phyloP scores from a whole-genome alignment of 2,888 invertebrate genomes.

The Leptinotarsa peninsularis region DNA sequence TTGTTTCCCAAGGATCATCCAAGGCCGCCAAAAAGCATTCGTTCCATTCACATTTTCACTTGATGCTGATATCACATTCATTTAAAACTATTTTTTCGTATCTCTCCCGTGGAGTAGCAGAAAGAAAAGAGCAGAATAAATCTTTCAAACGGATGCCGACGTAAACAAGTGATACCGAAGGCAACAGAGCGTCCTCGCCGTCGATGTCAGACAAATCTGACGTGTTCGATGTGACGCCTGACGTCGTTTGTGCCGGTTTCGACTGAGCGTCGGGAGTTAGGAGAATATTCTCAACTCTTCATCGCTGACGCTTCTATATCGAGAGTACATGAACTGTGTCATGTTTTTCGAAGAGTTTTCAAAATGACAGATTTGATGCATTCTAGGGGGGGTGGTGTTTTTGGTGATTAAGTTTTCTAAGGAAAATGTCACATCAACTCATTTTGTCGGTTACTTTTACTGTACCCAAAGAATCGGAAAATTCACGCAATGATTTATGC shows the following conservation, averaged over 20 bases:
- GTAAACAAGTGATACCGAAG: slow-evolving; percentile 58
- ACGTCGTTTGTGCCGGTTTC: slow-evolving; percentile 44
- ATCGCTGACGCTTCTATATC: slow-evolving; percentile 3
- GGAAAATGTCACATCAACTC: no score
- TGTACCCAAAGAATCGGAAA: no score
- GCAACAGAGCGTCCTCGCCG: slow-evolving; percentile 51
- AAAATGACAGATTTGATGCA: background rate
- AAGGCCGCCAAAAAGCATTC: no score
- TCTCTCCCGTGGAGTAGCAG: no score
- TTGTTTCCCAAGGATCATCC: no score
- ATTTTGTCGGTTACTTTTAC: no score
- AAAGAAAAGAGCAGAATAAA: slow-evolving; percentile 46
- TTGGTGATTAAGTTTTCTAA: no score
- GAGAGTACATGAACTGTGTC: slow-evolving; percentile 18
- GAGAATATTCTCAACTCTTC: slow-evolving; percentile 40
- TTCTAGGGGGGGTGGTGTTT: background rate
- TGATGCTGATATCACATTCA: no score
- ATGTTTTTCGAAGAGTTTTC: background rate
- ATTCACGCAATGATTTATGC: no score
- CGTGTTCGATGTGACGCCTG: slow-evolving; percentile 54
- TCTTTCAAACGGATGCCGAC: slow-evolving; percentile 55
- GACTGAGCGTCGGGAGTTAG: slow-evolving; percentile 34
- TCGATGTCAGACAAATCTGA: slow-evolving; percentile 57
- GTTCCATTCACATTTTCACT: no score
- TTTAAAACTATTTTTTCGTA: no score